A percentile compares a stretch with the other conserved stretches of the same genome.
phyloP scores from a whole-genome alignment of 2,797 vertebrate genomes.

The Urophycis tenuis region DNA sequence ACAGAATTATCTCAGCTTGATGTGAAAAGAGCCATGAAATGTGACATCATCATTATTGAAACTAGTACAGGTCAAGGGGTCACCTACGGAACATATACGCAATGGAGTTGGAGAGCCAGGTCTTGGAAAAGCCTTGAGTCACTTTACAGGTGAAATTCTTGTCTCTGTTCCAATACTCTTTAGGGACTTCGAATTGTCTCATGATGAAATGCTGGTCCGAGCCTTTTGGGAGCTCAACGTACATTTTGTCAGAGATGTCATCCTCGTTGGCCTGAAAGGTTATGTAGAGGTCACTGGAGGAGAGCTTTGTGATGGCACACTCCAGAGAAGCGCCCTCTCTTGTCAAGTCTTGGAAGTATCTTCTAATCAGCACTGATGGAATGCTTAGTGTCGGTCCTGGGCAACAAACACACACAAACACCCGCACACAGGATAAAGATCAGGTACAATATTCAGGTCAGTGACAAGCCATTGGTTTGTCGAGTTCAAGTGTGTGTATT shows the following conservation, averaged over 20 bases:
- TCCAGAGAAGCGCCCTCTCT: slow-evolving; percentile 36
- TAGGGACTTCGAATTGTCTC: slow-evolving; percentile 32
- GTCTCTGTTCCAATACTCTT: accelerated
- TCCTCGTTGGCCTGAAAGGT: slow-evolving; percentile 31
- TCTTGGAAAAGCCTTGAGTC: too few species aligned
- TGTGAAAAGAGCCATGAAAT: too few species aligned
- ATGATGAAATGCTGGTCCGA: slow-evolving; percentile 38
- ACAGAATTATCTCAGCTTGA: too few species aligned
- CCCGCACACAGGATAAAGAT: neutral
- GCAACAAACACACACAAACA: slow-evolving; percentile 1
- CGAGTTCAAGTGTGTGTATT: neutral
- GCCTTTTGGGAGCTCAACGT: slow-evolving; percentile 34
- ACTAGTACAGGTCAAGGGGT: slow-evolving; percentile 29
- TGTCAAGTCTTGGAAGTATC: slow-evolving; percentile 39
- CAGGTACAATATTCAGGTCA: neutral
- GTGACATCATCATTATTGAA: too few species aligned
- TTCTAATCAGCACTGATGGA: slow-evolving; percentile 53
- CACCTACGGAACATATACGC: slow-evolving; percentile 28
- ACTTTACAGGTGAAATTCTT: slow-evolving; percentile 11
- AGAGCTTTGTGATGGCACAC: slow-evolving; percentile 49
- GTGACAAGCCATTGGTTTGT: neutral
- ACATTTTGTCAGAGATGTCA: slow-evolving; percentile 17
- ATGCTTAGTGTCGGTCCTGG: slow-evolving; percentile 26
- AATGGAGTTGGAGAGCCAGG: neutral
- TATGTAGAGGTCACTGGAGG: slow-evolving; percentile 47